Base-by-base conservation (phyloP, 2,113 vertebrate species). In the Dendropsophus ebraccatus region DNA sequence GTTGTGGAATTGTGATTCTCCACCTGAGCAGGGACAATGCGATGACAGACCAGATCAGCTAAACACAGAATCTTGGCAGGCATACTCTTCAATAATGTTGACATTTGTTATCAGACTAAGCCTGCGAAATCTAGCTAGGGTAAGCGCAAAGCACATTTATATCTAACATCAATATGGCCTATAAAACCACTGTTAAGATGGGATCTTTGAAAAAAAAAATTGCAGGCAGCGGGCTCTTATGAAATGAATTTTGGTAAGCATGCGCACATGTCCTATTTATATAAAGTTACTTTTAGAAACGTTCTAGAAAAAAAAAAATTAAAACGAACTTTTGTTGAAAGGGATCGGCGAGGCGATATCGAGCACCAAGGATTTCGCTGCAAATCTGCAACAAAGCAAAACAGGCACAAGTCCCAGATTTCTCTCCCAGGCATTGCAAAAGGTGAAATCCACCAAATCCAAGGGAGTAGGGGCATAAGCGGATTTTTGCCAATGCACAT, bases 21-120 rank as follows among this genome's bases (percentile, higher is more conserved):
- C 85, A 87, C 85, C 85, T 81, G 85, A 73, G 77, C 85, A 81
- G 70, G 78, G 85, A 81, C 85, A 81, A 81, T 81, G 72, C 47
- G 77, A 87, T 81, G 85, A 81, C 77, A 87, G 85, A 60, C 50
- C 37, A 81, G 85, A 87, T 87, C 85, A 81, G 79, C 85, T 81
- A 81, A 81, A 87, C 67, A 81, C 32, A 21, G 23, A 81, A 73
- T 87, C 85, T 81, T 87, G 85, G 85, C 85, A 73, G 54, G 35
- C 65, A 21, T 54, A 35, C 78, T 87, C 85, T 60, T 54, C 14
- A 49, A 56, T 70, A 62, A 87, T 87, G 85, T 87, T 87, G 77
- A 80, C 85, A 73, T 87, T 87, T 81, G 77, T 87, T 81, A 79
- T 81, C 85, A 81, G 85, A 45, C 49, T 81, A 87, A 86, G 84